Evolutionary conservation across 1,140 invertebrate genomes (phyloP).

Genomic region (Elysia chlorotica): DNA sequence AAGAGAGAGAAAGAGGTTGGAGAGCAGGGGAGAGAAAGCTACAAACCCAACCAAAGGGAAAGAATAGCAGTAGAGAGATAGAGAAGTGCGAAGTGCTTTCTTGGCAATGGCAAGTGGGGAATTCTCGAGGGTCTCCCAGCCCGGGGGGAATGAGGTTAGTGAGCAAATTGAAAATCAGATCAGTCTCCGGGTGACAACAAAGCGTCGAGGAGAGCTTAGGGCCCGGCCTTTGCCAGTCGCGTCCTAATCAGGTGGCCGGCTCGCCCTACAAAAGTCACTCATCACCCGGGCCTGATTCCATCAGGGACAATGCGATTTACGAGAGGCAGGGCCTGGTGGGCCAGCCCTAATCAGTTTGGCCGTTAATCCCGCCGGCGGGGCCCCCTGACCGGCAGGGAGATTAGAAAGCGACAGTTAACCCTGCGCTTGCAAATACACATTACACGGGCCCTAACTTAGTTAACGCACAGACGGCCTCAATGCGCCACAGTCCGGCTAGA

Average conservation of each 20-base stretch:
- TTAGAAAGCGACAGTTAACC: slow-evolving; percentile 26
- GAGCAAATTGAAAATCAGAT: slow-evolving; percentile 42
- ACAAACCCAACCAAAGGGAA: no score
- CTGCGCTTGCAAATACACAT: slow-evolving; percentile 19
- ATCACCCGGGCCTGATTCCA: slow-evolving; percentile 22
- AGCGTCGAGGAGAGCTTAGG: slow-evolving; percentile 21
- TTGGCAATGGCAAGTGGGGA: no score
- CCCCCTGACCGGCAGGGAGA: slow-evolving; percentile 5
- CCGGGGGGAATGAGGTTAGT: slow-evolving; percentile 31
- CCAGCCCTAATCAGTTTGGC: slow-evolving; percentile 21
- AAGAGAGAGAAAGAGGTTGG: no score
- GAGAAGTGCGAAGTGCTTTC: no score
- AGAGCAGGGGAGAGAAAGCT: no score
- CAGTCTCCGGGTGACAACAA: slow-evolving; percentile 32
- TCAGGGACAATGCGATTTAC: slow-evolving; percentile 22
- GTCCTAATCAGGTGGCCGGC: slow-evolving; percentile 26
- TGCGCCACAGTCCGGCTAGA: no score
- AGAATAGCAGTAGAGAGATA: no score
- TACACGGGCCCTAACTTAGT: slow-evolving; percentile 14
- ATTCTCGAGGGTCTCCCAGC: slow-evolving; percentile 7
- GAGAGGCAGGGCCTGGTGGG: neutral
- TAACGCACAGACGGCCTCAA: no score
- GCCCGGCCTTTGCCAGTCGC: slow-evolving; percentile 10
- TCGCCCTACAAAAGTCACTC: slow-evolving; percentile 39
- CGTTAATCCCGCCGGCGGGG: slow-evolving; percentile 4